Evolutionary conservation across 2,888 invertebrate species (phyloP).

Genomic region (Macrosoma leucophasiata): DNA sequence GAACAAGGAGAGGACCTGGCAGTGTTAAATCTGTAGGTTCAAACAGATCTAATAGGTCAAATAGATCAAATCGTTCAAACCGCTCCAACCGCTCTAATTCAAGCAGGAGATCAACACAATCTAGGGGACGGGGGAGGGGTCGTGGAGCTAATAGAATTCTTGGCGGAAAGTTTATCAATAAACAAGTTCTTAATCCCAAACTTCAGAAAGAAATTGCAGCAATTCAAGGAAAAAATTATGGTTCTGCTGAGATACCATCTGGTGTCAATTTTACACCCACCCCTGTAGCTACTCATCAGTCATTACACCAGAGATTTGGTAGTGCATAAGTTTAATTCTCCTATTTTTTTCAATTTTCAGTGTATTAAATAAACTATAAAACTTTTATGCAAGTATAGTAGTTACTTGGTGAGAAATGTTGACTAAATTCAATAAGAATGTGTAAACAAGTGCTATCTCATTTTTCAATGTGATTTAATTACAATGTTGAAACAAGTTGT

Average conservation of each 20-base stretch:
- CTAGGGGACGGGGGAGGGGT: conserved; percentile 47
- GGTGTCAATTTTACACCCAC: conserved; percentile 53
- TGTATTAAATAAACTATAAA: conserved; percentile 2
- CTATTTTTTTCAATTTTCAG: conserved; percentile 13
- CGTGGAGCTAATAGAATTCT: conserved; percentile 50
- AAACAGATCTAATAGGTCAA: conserved; percentile 50
- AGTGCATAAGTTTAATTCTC: too few relatives aligned
- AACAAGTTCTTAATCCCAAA: conserved; percentile 56
- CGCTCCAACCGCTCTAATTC: conserved; percentile 44
- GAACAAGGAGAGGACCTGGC: conserved; percentile 52
- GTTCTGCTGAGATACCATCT: conserved; percentile 26
- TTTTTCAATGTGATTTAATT: neutral
- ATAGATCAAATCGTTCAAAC: conserved; percentile 46
- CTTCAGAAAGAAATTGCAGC: conserved; percentile 66
- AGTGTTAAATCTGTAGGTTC: conserved; percentile 65
- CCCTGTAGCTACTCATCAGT: conserved; percentile 56
- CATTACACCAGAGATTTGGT: conserved; percentile 66
- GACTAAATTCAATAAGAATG: neutral
- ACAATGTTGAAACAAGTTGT: neutral
- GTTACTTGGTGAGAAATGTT: too few relatives aligned
- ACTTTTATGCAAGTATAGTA: conserved; percentile 2
- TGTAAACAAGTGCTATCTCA: conserved; percentile 1
- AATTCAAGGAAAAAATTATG: conserved; percentile 56
- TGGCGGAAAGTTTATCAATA: conserved; percentile 55
- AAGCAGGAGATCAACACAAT: conserved; percentile 41